Evolutionary conservation across 1,140 invertebrate genomes (phyloP).

Genomic region (Trachymyrmex cornetzi): DNA sequence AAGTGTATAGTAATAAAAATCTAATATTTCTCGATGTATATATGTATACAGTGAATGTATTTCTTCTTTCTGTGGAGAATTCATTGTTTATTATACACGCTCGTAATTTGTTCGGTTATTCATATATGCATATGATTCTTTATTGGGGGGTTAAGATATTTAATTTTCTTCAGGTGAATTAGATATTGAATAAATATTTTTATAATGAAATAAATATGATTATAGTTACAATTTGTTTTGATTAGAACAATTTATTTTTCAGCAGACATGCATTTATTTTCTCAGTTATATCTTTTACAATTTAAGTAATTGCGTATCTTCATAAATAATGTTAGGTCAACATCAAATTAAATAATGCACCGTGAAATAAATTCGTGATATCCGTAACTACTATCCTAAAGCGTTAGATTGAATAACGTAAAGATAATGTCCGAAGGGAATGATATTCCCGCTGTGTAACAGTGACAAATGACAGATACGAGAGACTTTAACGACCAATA

Average conservation of each 20-base stretch:
- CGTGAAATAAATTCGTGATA: background rate
- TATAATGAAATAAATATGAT: background rate
- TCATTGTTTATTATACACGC: background rate
- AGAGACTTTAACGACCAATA: conserved; percentile 20
- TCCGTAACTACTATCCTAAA: background rate
- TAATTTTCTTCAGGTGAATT: background rate
- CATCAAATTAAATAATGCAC: background rate
- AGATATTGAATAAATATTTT: background rate
- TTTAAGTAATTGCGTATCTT: background rate
- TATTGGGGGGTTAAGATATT: background rate
- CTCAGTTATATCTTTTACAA: background rate
- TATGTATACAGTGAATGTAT: background rate
- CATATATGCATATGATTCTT: background rate
- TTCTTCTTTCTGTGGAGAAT: background rate
- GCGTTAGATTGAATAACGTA: background rate
- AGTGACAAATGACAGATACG: conserved; percentile 1
- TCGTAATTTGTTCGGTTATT: background rate
- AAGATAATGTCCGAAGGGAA: background rate
- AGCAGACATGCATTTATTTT: background rate
- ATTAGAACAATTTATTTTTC: background rate
- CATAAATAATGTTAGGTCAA: background rate
- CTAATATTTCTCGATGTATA: background rate
- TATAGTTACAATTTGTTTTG: background rate
- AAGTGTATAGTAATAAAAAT: conserved; percentile 26
- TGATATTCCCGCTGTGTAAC: background rate